These are phyloP conservation scores for Melanerpes aurifrons DNA, from an alignment of 2,113 vertebrate genomes.

Conservation along the genomic window DNA sequence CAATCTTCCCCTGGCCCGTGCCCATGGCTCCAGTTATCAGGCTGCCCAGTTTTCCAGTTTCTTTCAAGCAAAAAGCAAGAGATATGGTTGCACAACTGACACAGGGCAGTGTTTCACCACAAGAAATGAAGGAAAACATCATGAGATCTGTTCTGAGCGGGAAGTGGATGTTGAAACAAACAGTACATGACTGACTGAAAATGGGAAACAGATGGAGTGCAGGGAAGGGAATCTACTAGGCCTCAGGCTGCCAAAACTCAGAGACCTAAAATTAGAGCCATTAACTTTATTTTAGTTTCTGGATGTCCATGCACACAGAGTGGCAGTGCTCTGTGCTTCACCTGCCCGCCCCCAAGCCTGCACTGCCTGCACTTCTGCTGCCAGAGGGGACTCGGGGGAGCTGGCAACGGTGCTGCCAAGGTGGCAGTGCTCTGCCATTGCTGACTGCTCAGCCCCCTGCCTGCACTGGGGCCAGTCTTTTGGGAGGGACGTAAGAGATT, in stretches of 20 bases:
- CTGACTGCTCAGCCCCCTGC: background rate
- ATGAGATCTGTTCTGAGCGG: constrained; percentile 48
- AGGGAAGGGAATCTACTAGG: constrained; percentile 41
- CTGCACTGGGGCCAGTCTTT: fast-evolving
- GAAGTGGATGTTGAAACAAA: constrained; percentile 66
- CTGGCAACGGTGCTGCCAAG: background rate
- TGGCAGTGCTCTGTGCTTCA: background rate
- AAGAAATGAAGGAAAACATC: constrained; percentile 55
- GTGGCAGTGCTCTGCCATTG: background rate
- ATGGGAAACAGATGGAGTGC: constrained; percentile 66
- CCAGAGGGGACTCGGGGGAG: background rate
- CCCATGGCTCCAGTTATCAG: constrained; percentile 90
- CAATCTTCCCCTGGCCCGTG: constrained; percentile 89
- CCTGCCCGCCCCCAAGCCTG: background rate
- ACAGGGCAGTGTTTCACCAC: constrained; percentile 40
- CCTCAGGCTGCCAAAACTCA: constrained; percentile 18
- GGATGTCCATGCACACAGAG: background rate
- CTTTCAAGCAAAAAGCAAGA: constrained; percentile 79
- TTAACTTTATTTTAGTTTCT: constrained; percentile 45
- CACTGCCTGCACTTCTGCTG: background rate
- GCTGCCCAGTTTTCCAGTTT: constrained; percentile 92
- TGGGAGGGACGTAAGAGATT: background rate
- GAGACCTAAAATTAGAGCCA: constrained; percentile 58
- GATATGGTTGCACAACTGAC: constrained; percentile 48
- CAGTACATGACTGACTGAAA: constrained; percentile 34